Percentiles rank a stretch among this genome's conserved stretches.
phyloP scores from a whole-genome alignment of 2,113 vertebrate species.

The Cavia porcellus region DNA sequence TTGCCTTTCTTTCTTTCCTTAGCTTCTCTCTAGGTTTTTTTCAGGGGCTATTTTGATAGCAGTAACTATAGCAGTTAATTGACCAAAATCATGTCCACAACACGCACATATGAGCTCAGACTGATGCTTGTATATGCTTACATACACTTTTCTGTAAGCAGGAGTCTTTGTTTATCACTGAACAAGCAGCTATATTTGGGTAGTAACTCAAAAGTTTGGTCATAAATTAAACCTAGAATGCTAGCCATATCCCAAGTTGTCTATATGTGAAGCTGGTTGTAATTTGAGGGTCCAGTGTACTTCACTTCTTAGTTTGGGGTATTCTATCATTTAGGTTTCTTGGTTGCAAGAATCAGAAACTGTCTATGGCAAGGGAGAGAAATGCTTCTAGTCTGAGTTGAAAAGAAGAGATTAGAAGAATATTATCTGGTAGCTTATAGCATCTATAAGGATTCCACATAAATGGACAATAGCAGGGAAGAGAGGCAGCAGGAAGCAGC shows the following conservation, averaged over 20 bases:
- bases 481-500: not conserved
- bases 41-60: not conserved
- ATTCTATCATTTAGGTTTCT: not conserved
- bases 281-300: not conserved
- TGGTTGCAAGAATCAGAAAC: not conserved
- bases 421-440: not conserved
- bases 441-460: not conserved
- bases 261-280: not conserved
- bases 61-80: not conserved
- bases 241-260: not conserved
- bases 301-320: not conserved
- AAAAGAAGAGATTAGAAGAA: not conserved
- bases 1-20: not conserved
- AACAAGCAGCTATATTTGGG: not conserved
- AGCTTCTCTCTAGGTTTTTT: not conserved
- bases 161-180: not conserved
- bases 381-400: not conserved
- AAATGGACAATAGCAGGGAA: not conserved
- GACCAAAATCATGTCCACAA: not conserved
- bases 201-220: not conserved
- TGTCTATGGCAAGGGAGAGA: not conserved
- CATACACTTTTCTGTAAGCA: not conserved
- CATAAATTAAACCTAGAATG: not conserved
- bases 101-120: not conserved
- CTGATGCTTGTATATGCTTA: not conserved